Evolutionary conservation across 2,888 invertebrate genomes (phyloP), one percentile per base, ranked within the genome.

Genomic region (Periphyllus acericola): DNA sequence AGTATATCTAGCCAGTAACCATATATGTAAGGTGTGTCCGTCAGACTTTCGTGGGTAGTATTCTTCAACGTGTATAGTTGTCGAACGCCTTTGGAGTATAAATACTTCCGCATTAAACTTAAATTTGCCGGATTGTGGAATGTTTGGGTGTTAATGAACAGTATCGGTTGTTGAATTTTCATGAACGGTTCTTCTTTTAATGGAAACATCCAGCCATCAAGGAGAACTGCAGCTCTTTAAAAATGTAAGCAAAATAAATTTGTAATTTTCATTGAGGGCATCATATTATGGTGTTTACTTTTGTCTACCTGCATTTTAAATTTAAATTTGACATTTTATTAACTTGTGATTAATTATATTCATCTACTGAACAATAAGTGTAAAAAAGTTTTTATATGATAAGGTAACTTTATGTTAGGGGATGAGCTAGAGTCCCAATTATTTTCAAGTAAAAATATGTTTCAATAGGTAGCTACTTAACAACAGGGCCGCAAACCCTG

Each of bases 121-220:
- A 94, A 91, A 90, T 94, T 94, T 40, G 92, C 91, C 60, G 91
- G 91, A 76, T 93, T 93, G 90, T 94, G 94, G 91, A 94, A 94
- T 25, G 93, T 93, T 90, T 93, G 93, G 6, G 93, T 93, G 90
- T 94, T 94, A 85, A 94, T 91, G 90, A 93, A 94, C 36, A 94
- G 90, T 80, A 94, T 90, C 0, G 93, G 93, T 90, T 93, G 92
- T 19, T 91, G 90, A 5, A 93, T 91, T 1, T 91, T 89, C 52
- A 93, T 90, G 55, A 92, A 92, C 19, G 90, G 89, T 89, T 92
- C 92, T 83, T 92, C 91, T 91, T 93, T 93, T 55, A 94, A 91
- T 0, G 94, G 93, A 90, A 93, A 93, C 93, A 94, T 93, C 94
- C 94, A 94, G 0, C 93, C 93, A 91, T 94, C 94, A 74, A 94